A percentile compares a stretch with the other conserved stretches of the same genome.
phyloP scores from a whole-genome alignment of 1,140 invertebrate genomes.

The Drosophila triauraria region DNA sequence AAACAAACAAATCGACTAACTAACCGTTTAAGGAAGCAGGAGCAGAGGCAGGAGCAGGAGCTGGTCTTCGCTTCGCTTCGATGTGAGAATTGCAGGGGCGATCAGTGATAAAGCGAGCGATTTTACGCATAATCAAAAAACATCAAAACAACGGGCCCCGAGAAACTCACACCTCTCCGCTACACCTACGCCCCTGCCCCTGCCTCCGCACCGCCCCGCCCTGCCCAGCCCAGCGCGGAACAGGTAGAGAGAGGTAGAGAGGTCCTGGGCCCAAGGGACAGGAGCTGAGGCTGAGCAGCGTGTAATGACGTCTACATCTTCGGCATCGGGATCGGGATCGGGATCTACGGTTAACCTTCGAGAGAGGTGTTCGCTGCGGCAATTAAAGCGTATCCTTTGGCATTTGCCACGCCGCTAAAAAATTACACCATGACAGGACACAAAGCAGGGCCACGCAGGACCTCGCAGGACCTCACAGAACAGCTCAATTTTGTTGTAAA shows the following conservation, averaged over 20 bases:
- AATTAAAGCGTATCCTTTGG: conserved; percentile 80
- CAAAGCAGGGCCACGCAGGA: conserved; percentile 59
- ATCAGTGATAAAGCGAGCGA: conserved; percentile 76
- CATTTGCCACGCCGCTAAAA: conserved; percentile 78
- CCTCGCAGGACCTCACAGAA: conserved; percentile 57
- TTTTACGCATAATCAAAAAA: conserved; percentile 82
- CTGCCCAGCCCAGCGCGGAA: neutral
- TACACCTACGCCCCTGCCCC: neutral
- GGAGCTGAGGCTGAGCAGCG: conserved; percentile 66
- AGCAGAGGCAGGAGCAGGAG: neutral
- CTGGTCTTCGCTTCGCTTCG: neutral
- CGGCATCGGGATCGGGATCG: too few species aligned
- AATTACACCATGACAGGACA: conserved; percentile 73
- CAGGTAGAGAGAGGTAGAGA: neutral
- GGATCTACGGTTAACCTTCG: conserved; percentile 47
- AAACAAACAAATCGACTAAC: conserved; percentile 55
- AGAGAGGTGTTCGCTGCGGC: conserved; percentile 47
- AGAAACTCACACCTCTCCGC: conserved; percentile 69
- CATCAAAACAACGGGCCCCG: conserved; percentile 72
- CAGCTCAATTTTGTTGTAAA: conserved; percentile 82
- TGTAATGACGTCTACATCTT: conserved; percentile 61
- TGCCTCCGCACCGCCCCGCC: neutral
- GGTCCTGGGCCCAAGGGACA: conserved; percentile 40
- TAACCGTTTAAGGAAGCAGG: conserved; percentile 34
- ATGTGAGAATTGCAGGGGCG: conserved; percentile 57